Percentiles rank a stretch among this genome's conserved stretches.
Evolutionary conservation across 2,797 vertebrate genomes (phyloP).

Genomic region (Holocentrus rufus): DNA sequence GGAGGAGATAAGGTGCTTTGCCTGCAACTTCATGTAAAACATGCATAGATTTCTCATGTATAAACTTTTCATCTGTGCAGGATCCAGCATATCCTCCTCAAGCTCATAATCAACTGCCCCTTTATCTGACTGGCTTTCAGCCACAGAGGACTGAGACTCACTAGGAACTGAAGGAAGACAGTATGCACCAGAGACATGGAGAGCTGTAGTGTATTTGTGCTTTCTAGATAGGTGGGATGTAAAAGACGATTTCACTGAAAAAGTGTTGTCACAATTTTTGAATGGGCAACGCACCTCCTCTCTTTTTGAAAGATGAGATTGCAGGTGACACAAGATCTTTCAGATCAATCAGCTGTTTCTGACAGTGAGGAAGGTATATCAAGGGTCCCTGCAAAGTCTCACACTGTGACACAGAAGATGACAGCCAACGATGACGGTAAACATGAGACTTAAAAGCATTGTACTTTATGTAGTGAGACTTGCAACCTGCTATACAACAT

Average conservation of each 20-base stretch:
- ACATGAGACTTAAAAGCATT: too few species aligned
- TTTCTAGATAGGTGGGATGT: conserved; percentile 21
- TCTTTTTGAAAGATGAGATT: conserved; percentile 28
- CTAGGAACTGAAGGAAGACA: not conserved
- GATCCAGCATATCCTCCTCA: not conserved
- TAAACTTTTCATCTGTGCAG: not conserved
- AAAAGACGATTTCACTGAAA: conserved; percentile 18
- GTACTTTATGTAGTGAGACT: too few species aligned
- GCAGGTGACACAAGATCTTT: not conserved
- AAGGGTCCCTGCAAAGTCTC: too few species aligned
- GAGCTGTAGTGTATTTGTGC: not conserved
- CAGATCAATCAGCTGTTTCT: conserved; percentile 1
- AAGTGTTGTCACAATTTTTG: conserved; percentile 9
- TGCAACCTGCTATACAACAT: too few species aligned
- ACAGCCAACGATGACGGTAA: too few species aligned
- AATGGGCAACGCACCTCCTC: conserved; percentile 25
- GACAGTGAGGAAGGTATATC: too few species aligned
- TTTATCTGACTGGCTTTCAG: not conserved
- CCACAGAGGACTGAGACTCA: not conserved
- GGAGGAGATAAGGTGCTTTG: not conserved
- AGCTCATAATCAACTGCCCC: not conserved
- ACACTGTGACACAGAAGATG: too few species aligned
- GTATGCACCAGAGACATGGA: not conserved
- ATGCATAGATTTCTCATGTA: not conserved
- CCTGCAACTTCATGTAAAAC: not conserved